These are phyloP conservation scores for Muscicapa comitata DNA, from an alignment of 2,797 vertebrate species.

Conservation along the genomic window DNA sequence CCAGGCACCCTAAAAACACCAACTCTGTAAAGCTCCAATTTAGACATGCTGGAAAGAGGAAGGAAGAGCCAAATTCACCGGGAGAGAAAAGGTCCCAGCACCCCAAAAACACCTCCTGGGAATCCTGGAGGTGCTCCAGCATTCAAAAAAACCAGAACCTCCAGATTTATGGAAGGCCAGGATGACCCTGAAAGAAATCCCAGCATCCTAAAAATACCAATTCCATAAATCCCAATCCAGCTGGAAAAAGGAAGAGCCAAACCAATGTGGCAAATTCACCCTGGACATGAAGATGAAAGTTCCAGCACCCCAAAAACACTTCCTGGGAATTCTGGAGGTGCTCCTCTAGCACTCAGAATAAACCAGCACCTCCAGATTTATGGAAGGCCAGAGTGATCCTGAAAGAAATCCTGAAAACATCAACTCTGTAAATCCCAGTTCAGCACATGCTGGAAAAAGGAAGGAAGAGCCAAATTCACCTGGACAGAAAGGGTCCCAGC, in stretches of 20 bases:
- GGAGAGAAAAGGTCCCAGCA: not conserved
- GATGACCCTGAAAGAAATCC: not conserved
- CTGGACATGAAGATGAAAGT: not conserved
- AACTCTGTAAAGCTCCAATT: not conserved
- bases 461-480: not conserved
- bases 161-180: not conserved
- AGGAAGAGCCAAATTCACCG: not conserved
- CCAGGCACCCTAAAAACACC: not conserved
- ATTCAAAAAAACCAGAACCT: not conserved
- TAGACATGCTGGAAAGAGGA: not conserved
- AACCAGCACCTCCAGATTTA: not conserved
- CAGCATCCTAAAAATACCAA: not conserved
- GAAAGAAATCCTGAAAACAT: not conserved
- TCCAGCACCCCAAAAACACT: not conserved
- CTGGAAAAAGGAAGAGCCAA: not conserved
- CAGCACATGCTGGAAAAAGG: not conserved
- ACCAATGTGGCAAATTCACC: no score
- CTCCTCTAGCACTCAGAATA: not conserved
- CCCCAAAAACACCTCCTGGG: no score
- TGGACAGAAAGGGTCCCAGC: not conserved
- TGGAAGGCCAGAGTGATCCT: not conserved
- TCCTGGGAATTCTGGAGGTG: not conserved
- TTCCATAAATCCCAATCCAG: accelerated
- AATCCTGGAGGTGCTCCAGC: not conserved
- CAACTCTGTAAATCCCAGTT: not conserved